These are phyloP conservation scores for Sebastes cheni DNA, from an alignment of 2,797 vertebrate species.

Conservation along the genomic window DNA sequence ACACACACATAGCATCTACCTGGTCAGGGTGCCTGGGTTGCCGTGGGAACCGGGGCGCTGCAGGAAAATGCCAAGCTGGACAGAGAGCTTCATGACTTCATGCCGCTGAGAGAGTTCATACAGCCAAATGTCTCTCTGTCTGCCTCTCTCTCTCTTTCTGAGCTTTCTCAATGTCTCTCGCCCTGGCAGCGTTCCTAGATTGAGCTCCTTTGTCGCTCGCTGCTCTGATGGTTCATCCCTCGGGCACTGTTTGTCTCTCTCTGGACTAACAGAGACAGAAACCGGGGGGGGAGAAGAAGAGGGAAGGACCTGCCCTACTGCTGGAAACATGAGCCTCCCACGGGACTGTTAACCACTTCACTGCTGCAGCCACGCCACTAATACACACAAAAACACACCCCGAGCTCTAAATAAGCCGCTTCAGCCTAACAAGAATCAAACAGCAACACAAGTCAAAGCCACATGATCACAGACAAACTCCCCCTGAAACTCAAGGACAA, in stretches of 20 bases:
- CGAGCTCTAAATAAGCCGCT: slow-evolving; percentile 57
- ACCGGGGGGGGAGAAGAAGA: not conserved
- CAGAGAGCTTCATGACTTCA: slow-evolving; percentile 79
- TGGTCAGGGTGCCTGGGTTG: slow-evolving; percentile 68
- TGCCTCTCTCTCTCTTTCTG: slow-evolving; percentile 2
- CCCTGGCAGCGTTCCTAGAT: slow-evolving; percentile 63
- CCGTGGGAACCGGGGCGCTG: slow-evolving; percentile 70
- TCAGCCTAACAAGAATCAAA: slow-evolving; percentile 49
- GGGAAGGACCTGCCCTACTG: slow-evolving; percentile 66
- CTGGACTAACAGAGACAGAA: slow-evolving; percentile 56
- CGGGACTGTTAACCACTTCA: slow-evolving; percentile 78
- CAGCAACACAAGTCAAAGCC: slow-evolving; percentile 59
- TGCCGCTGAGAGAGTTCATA: slow-evolving; percentile 58
- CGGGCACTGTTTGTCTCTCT: slow-evolving; percentile 60
- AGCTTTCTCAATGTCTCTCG: slow-evolving; percentile 9
- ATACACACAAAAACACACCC: slow-evolving; percentile 53
- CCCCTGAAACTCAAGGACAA: slow-evolving; percentile 38
- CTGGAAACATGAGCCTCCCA: slow-evolving; percentile 75
- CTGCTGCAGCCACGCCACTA: slow-evolving; percentile 59
- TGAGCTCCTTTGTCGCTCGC: slow-evolving; percentile 64
- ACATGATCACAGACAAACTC: slow-evolving; percentile 57
- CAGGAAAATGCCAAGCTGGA: slow-evolving; percentile 69
- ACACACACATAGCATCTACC: slow-evolving; percentile 53
- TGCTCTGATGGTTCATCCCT: slow-evolving; percentile 69
- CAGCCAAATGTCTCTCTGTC: slow-evolving; percentile 39